Evolutionary conservation across 2,797 vertebrate species (phyloP).

Genomic region (Labroides dimidiatus): DNA sequence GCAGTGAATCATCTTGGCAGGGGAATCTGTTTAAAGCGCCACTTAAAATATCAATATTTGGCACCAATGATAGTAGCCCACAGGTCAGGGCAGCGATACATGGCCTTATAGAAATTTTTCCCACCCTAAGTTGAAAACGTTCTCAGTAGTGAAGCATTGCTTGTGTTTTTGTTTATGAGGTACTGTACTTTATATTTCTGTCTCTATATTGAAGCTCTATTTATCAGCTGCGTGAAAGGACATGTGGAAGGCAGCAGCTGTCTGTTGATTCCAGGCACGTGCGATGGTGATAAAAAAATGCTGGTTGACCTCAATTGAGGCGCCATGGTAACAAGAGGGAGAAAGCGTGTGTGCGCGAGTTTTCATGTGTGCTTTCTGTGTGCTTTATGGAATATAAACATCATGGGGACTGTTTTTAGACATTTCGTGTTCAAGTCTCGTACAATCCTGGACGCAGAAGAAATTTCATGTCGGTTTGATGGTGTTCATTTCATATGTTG

Average conservation of each 20-base stretch:
- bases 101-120: no score
- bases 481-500: no score
- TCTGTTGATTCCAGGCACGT: slow-evolving; percentile 72
- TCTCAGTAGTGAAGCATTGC: no score
- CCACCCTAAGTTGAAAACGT: no score
- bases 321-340: slow-evolving; percentile 73
- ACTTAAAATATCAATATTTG: no score
- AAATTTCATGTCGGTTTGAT: no score
- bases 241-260: slow-evolving; percentile 61
- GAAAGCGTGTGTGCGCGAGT: background rate
- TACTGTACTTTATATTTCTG: slow-evolving; percentile 20
- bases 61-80: no score
- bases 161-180: background rate
- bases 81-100: no score
- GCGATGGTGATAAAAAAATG: slow-evolving; percentile 65
- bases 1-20: no score
- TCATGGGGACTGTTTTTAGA: background rate
- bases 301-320: slow-evolving; percentile 75
- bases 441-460: background rate
- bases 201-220: slow-evolving; percentile 56
- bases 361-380: background rate
- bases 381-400: slow-evolving; percentile 3
- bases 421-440: background rate
- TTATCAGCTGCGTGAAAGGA: slow-evolving; percentile 39
- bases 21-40: no score